These are phyloP conservation scores for Pachymerium ferrugineum DNA, from an alignment of 2,888 invertebrate genomes.

Conservation along the genomic window DNA sequence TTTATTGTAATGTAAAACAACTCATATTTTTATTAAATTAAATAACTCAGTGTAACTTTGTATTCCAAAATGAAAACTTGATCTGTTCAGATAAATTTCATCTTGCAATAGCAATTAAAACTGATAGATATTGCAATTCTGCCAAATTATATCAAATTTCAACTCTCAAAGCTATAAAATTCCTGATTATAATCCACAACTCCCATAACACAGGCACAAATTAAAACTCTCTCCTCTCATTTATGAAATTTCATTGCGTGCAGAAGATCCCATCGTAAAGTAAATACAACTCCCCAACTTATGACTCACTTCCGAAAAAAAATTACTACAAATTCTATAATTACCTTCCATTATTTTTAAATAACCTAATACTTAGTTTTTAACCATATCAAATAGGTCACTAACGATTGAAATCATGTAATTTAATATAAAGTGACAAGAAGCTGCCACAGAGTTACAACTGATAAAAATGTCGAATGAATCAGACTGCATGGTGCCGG, in stretches of 20 bases:
- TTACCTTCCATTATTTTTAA: too few relatives aligned
- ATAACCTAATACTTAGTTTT: too few relatives aligned
- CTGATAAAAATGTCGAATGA: background rate
- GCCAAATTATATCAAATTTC: background rate
- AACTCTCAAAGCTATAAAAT: background rate
- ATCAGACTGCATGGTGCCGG: constrained; percentile 7
- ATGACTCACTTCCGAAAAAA: background rate
- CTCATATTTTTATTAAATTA: background rate
- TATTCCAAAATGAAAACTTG: too few relatives aligned
- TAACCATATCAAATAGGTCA: background rate
- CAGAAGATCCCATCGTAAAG: background rate
- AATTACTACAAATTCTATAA: background rate
- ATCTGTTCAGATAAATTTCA: too few relatives aligned
- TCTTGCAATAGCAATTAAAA: background rate
- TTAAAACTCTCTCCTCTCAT: background rate
- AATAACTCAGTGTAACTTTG: too few relatives aligned
- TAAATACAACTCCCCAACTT: background rate
- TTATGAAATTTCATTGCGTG: background rate
- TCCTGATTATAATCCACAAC: too few relatives aligned
- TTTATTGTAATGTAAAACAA: background rate
- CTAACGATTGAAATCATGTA: too few relatives aligned
- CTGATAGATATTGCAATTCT: background rate
- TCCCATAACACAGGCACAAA: too few relatives aligned
- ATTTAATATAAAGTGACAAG: background rate
- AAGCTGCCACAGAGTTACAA: background rate